A percentile compares a stretch with the other conserved stretches of the same genome.
These are phyloP conservation scores for Beroe forskalii DNA, from an alignment of 37 sponge, comb jelly and placozoan species.

Conservation along the genomic window DNA sequence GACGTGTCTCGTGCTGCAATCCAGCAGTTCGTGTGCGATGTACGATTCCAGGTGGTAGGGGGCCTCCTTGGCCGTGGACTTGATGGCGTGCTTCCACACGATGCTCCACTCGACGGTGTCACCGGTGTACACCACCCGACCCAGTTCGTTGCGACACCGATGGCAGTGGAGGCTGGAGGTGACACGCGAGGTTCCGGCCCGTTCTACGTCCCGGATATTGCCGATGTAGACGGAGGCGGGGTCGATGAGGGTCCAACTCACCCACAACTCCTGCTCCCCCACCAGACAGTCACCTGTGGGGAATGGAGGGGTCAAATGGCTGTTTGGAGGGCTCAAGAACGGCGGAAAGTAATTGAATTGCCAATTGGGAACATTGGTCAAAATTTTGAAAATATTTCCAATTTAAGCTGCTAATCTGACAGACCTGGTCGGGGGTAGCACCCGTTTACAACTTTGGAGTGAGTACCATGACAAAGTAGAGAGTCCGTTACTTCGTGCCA, in stretches of 20 bases:
- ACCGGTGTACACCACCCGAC: conserved; percentile 30
- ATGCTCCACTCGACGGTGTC: conserved; percentile 43
- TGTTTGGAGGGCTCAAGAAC: too few relatives aligned
- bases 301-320: too few relatives aligned
- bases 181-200: conserved; percentile 15
- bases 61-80: background rate
- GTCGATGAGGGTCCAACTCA: background rate
- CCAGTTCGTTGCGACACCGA: conserved; percentile 46
- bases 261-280: conserved; percentile 58
- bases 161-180: conserved; percentile 34
- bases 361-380: too few relatives aligned
- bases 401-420: too few relatives aligned
- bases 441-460: conserved; percentile 24
- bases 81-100: conserved; percentile 51
- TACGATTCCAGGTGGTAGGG: conserved; percentile 47
- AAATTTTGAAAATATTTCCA: too few relatives aligned
- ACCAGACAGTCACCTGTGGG: conserved; percentile 62
- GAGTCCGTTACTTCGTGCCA: conserved; percentile 49
- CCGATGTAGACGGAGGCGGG: background rate
- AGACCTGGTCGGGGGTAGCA: conserved; percentile 58
- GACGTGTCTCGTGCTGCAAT: conserved; percentile 39
- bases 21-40: conserved; percentile 30
- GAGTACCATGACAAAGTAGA: conserved; percentile 56
- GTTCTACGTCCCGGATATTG: conserved; percentile 33
- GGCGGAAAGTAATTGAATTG: too few relatives aligned